Conservation (phyloP, 64 coral and sea anemone genomes). For the Montipora foliosa region DNA sequence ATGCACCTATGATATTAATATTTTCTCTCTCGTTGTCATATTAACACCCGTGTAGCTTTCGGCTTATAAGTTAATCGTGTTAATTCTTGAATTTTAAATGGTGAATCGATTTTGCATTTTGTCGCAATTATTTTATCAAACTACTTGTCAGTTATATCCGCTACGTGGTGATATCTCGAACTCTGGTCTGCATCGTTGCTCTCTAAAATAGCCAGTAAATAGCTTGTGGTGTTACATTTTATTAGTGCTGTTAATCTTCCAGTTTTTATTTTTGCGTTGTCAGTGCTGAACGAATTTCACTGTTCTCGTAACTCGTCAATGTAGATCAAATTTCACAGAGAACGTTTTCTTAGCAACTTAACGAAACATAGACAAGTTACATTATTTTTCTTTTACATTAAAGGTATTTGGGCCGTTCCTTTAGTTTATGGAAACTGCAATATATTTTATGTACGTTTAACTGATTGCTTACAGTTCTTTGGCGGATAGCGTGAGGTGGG, state of each 20-base stretch:
- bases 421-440: background rate
- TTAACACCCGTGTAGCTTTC: background rate
- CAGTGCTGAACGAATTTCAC: background rate
- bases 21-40: background rate
- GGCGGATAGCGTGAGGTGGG: background rate
- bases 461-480: background rate
- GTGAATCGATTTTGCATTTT: background rate
- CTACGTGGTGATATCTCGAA: background rate
- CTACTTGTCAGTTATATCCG: background rate
- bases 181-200: background rate
- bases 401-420: background rate
- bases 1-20: background rate
- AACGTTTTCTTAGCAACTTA: background rate
- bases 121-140: too few relatives aligned
- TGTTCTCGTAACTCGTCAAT: background rate
- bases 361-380: background rate
- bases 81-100: slow-evolving; percentile 20
- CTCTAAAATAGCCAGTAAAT: background rate
- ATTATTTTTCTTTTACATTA: background rate
- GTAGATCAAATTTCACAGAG: background rate
- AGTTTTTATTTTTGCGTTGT: background rate
- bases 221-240: background rate
- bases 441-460: too few relatives aligned
- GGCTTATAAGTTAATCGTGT: slow-evolving; percentile 17
- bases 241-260: background rate